These are phyloP conservation scores for Drosophila auraria DNA, from an alignment of 1,140 invertebrate genomes.

Conservation along the genomic window DNA sequence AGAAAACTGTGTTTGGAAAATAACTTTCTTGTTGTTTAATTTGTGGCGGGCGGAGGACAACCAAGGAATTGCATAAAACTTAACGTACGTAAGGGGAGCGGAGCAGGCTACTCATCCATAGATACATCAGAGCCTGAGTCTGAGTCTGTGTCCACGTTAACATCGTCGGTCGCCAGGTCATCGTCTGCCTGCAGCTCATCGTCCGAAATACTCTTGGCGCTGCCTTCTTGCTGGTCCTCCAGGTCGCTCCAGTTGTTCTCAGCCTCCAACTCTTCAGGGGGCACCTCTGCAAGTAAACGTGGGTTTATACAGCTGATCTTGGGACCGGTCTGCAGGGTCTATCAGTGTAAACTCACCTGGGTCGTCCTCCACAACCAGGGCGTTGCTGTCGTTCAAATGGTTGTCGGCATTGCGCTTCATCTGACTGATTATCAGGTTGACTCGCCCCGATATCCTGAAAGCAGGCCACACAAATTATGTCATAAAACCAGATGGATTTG, in stretches of 20 bases:
- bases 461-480: conserved; percentile 1
- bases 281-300: conserved; percentile 28
- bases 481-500: background rate
- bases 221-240: conserved; percentile 46
- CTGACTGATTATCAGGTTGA: conserved; percentile 70
- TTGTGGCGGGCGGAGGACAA: conserved; percentile 7
- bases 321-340: too few species aligned
- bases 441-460: conserved; percentile 60
- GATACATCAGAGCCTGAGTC: conserved; percentile 57
- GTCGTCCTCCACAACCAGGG: conserved; percentile 48
- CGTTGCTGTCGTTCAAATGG: conserved; percentile 51
- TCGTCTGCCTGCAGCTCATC: conserved; percentile 58
- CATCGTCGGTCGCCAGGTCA: conserved; percentile 38
- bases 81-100: background rate
- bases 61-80: conserved; percentile 12
- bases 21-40: conserved; percentile 23
- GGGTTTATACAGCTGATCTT: background rate
- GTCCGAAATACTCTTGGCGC: conserved; percentile 17
- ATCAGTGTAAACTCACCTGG: conserved; percentile 32
- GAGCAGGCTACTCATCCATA: conserved; percentile 18
- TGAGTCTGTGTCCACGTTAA: conserved; percentile 44
- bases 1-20: conserved; percentile 64
- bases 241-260: conserved; percentile 68
- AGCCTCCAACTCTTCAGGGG: background rate
- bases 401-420: conserved; percentile 62